Conservation (phyloP, 2,888 invertebrate genomes). For the Rotaria macrura region DNA sequence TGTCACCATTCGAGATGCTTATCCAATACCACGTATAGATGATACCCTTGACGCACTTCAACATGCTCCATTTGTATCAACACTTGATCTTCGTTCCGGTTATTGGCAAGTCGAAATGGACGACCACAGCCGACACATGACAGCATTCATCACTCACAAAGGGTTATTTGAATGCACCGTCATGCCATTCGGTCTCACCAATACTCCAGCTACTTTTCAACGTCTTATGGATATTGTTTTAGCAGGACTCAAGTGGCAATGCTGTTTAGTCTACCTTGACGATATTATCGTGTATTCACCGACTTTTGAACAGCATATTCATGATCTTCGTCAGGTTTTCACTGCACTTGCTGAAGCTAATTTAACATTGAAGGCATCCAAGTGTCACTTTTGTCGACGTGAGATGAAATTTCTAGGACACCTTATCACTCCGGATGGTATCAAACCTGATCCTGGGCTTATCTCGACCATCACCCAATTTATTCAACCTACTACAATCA, state of each 20-base stretch:
- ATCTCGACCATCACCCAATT: background rate
- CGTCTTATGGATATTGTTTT: conserved; percentile 41
- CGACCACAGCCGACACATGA: conserved; percentile 36
- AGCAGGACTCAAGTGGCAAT: conserved; percentile 36
- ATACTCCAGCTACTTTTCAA: conserved; percentile 42
- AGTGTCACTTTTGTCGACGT: conserved; percentile 36
- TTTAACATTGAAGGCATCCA: conserved; percentile 36
- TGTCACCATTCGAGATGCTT: conserved; percentile 19
- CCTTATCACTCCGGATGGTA: background rate
- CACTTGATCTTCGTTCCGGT: conserved; percentile 36
- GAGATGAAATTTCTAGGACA: conserved; percentile 35
- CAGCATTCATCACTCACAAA: conserved; percentile 37
- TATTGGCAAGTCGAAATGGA: conserved; percentile 37
- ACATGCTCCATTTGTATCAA: conserved; percentile 33
- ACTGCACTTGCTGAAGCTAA: conserved; percentile 34
- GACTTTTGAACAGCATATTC: conserved; percentile 36
- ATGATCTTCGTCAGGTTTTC: conserved; percentile 34
- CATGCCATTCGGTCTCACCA: conserved; percentile 41
- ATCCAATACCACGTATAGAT: conserved; percentile 21
- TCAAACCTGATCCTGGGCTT: conserved; percentile 6
- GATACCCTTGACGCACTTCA: conserved; percentile 7
- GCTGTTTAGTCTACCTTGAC: conserved; percentile 44
- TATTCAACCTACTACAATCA: background rate
- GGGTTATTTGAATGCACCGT: conserved; percentile 38
- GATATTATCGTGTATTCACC: conserved; percentile 40